A percentile compares a stretch with the other conserved stretches of the same genome.
Conservation (phyloP, 2,113 vertebrate genomes). For the Turdus rufiventris region DNA sequence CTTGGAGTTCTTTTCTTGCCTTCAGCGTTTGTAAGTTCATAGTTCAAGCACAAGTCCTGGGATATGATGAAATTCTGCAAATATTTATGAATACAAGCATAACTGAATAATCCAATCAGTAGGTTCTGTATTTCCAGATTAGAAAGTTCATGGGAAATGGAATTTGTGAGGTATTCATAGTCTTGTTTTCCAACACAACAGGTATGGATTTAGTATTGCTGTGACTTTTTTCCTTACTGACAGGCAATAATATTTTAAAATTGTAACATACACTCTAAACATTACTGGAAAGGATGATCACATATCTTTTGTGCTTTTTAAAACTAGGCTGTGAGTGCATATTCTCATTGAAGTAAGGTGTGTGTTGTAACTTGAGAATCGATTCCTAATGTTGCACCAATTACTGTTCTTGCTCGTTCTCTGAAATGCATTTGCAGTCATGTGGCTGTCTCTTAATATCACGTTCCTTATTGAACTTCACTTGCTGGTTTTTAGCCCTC, state of each 20-base stretch:
- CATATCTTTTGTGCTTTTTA: background rate
- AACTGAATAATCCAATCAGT: background rate
- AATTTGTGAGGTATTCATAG: background rate
- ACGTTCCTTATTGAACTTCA: background rate
- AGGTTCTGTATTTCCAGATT: background rate
- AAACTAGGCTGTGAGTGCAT: background rate
- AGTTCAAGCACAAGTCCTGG: background rate
- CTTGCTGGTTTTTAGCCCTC: background rate
- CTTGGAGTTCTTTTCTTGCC: constrained; percentile 94
- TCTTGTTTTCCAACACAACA: background rate
- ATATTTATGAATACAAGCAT: background rate
- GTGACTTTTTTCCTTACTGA: background rate
- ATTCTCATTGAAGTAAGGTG: background rate
- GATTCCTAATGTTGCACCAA: background rate
- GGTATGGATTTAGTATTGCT: background rate
- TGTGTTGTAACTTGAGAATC: background rate
- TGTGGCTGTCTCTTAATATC: background rate
- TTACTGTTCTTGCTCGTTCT: background rate
- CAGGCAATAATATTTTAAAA: background rate
- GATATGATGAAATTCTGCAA: background rate
- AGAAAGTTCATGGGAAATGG: background rate
- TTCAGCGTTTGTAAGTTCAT: constrained; percentile 88
- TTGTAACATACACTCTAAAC: background rate
- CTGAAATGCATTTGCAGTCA: background rate
- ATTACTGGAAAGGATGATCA: background rate